Percentiles rank a stretch among this genome's conserved stretches.
Evolutionary conservation across 35 echinoderm and acorn worm species (phyloP).

Genomic region (Patiria miniata): DNA sequence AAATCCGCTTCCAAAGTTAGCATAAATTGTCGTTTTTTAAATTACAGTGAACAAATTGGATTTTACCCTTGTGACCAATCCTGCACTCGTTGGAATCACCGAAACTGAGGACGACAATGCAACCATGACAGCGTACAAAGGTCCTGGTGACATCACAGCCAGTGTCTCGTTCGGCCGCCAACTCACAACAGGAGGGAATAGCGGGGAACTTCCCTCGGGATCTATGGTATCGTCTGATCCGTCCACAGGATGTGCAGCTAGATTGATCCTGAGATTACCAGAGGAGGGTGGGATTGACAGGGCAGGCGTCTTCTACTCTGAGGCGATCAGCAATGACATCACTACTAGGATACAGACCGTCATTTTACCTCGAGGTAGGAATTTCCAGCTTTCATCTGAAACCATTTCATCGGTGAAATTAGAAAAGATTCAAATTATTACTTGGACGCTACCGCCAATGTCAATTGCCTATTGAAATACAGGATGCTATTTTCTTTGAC

Average conservation of each 20-base stretch:
- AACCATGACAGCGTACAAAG: not conserved
- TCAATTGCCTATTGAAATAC: not conserved
- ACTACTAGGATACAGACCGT: not conserved
- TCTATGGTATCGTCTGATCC: not conserved
- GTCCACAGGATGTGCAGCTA: not conserved
- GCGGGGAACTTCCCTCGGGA: not conserved
- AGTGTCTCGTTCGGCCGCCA: not conserved
- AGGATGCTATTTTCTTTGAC: not conserved
- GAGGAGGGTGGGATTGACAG: not conserved
- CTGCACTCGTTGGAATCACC: not conserved
- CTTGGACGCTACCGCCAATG: no score
- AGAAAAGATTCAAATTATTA: no score
- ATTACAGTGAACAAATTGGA: not conserved
- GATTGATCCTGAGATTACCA: not conserved
- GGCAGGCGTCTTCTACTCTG: not conserved
- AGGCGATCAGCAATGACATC: not conserved
- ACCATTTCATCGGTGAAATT: no score
- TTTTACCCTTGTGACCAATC: not conserved
- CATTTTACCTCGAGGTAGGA: not conserved
- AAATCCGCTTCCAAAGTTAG: not conserved
- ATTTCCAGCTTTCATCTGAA: not conserved
- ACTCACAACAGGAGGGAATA: not conserved
- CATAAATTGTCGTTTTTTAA: not conserved
- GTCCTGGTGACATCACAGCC: not conserved
- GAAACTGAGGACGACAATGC: not conserved